phyloP scores from a whole-genome alignment of 2,113 vertebrate species.

The Corapipo altera region DNA sequence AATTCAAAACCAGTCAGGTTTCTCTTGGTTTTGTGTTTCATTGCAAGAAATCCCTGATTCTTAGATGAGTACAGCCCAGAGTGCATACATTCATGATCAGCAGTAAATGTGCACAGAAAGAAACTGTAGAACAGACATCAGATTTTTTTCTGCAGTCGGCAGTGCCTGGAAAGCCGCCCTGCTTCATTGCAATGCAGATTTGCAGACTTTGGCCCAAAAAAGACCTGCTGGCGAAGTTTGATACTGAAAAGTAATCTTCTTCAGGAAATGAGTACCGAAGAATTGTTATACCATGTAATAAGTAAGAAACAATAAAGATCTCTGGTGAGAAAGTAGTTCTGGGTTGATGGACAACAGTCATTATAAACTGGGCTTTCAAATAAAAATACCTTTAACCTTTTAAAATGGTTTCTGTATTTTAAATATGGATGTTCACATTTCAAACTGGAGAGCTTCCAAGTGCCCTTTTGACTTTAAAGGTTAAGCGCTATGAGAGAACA shows the following conservation, averaged over 20 bases:
- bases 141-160: slow-evolving; percentile 33
- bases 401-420: slow-evolving; percentile 70
- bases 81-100: slow-evolving; percentile 3
- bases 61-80: neutral
- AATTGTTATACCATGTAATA: slow-evolving; percentile 69
- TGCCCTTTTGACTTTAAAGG: slow-evolving; percentile 51
- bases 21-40: slow-evolving; percentile 65
- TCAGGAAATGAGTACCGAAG: slow-evolving; percentile 76
- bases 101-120: slow-evolving; percentile 45
- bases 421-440: slow-evolving; percentile 69
- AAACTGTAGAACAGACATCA: slow-evolving; percentile 27
- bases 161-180: slow-evolving; percentile 43
- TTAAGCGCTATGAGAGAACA: slow-evolving; percentile 45
- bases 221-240: slow-evolving; percentile 62
- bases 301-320: slow-evolving; percentile 74
- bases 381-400: slow-evolving; percentile 70
- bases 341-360: slow-evolving; percentile 65
- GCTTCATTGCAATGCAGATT: slow-evolving; percentile 47
- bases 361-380: slow-evolving; percentile 68
- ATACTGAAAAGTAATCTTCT: slow-evolving; percentile 77
- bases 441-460: slow-evolving; percentile 69
- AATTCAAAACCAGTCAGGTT: slow-evolving; percentile 43
- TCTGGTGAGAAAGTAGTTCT: slow-evolving; percentile 64
- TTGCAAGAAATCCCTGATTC: slow-evolving; percentile 23
- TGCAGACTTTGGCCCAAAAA: slow-evolving; percentile 57